Conservation (phyloP, 2,113 vertebrate genomes). For the Oreochromis spilurus region DNA sequence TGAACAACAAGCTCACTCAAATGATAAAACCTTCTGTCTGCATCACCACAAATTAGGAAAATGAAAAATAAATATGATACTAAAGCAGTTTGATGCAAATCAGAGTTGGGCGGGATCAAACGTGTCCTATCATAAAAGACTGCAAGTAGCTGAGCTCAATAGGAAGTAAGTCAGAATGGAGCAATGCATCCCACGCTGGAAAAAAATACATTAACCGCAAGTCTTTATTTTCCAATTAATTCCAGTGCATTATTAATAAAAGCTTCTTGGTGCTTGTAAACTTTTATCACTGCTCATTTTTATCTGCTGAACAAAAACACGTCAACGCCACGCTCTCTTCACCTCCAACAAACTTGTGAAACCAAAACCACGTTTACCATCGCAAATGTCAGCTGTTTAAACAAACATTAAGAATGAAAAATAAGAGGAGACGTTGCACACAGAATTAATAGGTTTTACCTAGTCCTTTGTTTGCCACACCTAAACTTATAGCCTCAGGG, state of each 20-base stretch:
- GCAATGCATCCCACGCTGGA: background rate
- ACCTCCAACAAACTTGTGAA: background rate
- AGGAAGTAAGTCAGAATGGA: conserved; percentile 1
- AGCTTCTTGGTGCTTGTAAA: background rate
- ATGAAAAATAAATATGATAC: background rate
- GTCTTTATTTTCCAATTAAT: background rate
- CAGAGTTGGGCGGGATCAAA: conserved; percentile 47
- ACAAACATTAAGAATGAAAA: background rate
- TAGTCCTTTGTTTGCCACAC: background rate
- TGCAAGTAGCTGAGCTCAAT: background rate
- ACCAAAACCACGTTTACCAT: background rate
- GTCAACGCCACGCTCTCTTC: background rate
- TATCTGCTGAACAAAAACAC: background rate
- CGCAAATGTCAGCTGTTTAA: background rate
- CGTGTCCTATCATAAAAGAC: conserved; percentile 45
- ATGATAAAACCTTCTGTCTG: conserved; percentile 6
- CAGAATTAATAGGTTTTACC: background rate
- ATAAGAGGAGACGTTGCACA: background rate
- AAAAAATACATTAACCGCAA: background rate
- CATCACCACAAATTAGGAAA: background rate
- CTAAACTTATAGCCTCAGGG: background rate
- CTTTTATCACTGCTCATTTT: conserved; percentile 12
- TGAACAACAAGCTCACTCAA: background rate
- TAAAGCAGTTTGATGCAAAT: conserved; percentile 4
- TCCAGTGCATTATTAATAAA: background rate